Base-by-base conservation (phyloP, 2,113 vertebrate species). In the Lipophrys pholis region DNA sequence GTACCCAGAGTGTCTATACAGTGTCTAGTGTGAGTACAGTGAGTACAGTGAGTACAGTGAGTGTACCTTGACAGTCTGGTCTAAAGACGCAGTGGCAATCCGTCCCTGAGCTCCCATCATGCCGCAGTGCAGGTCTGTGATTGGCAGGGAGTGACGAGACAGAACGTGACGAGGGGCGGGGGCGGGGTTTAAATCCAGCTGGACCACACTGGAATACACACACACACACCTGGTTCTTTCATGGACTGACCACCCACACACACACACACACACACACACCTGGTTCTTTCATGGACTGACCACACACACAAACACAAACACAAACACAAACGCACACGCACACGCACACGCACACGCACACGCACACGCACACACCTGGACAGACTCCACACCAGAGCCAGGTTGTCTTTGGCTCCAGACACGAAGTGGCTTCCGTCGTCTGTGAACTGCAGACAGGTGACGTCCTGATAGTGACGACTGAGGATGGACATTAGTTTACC, bases 381-480 rank as follows among this genome's bases (percentile, higher is more conserved):
- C 1, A 99, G 91, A 84, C 91, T 95, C 98, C 98, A 99, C 57
- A 95, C 95, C 51, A 99, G 91, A 8, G 93, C 97, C 76, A 97
- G 86, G 77, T 97, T 97, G 93, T 99, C 98, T 87, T 97, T 98
- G 6, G 95, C 96, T 48, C 95, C 97, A 0, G 97, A 98, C 45
- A 99, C 81, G 59, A 99, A 97, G 86, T 99, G 96, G 87, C 97
- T 98, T 94, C 96, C 92, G 81, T 99, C 98, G 0, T 97, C 96
- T 0, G 97, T 97, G 81, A 99, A 99, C 75, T 93, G 90, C 67
- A 99, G 86, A 83, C 97, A 99, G 0, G 95, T 96, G 68, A 99
- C 62, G 5, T 99, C 97, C 88, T 99, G 97, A 85, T 99, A 99
- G 90, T 99, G 97, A 6, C 96, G 93, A 69, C 89, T 96, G 69